A percentile compares a stretch with the other conserved stretches of the same genome.
Conservation (phyloP, 2,113 vertebrate genomes). For the Hirundichthys speculiger region DNA sequence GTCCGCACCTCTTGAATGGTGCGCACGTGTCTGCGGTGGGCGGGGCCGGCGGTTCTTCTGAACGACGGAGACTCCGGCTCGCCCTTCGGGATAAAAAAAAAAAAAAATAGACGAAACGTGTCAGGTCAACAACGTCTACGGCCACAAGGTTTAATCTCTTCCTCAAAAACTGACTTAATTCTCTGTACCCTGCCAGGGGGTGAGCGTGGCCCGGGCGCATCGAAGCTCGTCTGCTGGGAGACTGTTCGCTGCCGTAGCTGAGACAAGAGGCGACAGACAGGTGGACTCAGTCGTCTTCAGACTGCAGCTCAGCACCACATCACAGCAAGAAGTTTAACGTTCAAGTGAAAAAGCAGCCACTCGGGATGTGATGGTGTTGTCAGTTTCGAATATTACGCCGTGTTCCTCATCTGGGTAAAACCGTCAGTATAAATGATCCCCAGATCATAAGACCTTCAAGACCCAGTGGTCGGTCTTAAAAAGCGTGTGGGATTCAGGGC, state of each 20-base stretch:
- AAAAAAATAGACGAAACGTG: background rate
- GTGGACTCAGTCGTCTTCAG: background rate
- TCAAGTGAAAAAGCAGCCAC: no score
- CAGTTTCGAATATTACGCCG: no score
- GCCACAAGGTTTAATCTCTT: background rate
- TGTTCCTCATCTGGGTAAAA: no score
- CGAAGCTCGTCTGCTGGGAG: constrained; percentile 78
- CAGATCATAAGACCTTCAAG: no score
- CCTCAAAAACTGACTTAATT: background rate
- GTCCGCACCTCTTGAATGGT: constrained; percentile 96
- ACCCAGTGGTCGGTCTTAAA: no score
- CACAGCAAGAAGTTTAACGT: background rate
- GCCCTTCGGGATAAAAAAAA: constrained; percentile 60
- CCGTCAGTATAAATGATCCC: no score
- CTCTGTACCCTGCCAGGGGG: constrained; percentile 64
- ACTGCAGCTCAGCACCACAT: background rate
- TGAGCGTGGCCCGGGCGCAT: constrained; percentile 56
- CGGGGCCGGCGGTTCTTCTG: constrained; percentile 75
- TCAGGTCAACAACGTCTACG: background rate
- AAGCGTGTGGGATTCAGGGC: no score
- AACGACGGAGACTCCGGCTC: constrained; percentile 75
- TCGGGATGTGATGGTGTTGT: no score
- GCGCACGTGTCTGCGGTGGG: constrained; percentile 86
- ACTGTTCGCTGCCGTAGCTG: constrained; percentile 65
- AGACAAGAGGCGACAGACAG: constrained; percentile 17